Conservation (phyloP, 2,888 invertebrate species). For the Caenorhabditis imperialis region DNA sequence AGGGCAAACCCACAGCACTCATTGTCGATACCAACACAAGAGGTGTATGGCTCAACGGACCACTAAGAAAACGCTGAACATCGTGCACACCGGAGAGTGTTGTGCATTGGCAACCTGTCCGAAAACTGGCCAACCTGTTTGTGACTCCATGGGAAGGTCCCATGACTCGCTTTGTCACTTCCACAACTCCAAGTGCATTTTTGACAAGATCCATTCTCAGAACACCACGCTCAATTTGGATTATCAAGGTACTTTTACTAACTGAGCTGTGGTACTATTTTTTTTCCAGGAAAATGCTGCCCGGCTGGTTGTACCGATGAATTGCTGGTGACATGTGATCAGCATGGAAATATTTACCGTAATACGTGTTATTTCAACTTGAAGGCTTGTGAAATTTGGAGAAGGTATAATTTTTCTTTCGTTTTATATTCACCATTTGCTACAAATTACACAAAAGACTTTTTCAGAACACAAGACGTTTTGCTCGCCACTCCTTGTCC, state of each 20-base stretch:
- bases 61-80: conserved; percentile 55
- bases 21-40: conserved; percentile 69
- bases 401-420: no score
- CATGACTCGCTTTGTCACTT: conserved; percentile 71
- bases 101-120: conserved; percentile 66
- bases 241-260: conserved; percentile 56
- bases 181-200: conserved; percentile 71
- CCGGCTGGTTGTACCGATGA: conserved; percentile 57
- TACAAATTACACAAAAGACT: background rate
- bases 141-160: conserved; percentile 67
- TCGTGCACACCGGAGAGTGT: conserved; percentile 70
- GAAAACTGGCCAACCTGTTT: conserved; percentile 65
- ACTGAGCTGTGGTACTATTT: background rate
- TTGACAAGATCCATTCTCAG: conserved; percentile 67
- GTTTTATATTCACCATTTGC: background rate
- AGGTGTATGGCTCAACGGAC: conserved; percentile 64
- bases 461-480: conserved; percentile 47
- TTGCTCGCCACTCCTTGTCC: conserved; percentile 51
- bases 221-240: conserved; percentile 57
- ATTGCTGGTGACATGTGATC: conserved; percentile 64
- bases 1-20: conserved; percentile 63
- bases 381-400: conserved; percentile 61
- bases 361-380: conserved; percentile 62
- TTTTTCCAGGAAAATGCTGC: conserved; percentile 63
- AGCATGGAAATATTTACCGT: conserved; percentile 64